Evolutionary conservation across 2,888 invertebrate species (phyloP).

Genomic region (Trissonchulus latispiculum): DNA sequence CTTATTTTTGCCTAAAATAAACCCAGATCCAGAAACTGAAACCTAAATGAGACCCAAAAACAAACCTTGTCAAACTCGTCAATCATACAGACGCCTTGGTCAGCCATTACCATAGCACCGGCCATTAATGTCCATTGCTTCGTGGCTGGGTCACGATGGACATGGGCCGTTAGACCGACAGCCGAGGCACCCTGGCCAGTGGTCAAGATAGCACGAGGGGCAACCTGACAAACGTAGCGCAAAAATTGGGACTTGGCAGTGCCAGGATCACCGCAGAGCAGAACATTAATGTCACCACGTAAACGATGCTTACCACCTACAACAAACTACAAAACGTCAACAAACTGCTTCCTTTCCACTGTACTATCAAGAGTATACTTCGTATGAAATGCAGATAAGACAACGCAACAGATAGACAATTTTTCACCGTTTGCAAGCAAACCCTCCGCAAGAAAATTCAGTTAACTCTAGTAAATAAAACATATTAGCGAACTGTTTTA

Average conservation of each 20-base stretch:
- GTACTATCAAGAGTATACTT: too few species aligned
- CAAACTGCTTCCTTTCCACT: too few species aligned
- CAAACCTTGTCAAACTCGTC: constrained; percentile 99
- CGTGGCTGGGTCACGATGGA: constrained; percentile 76
- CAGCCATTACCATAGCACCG: constrained; percentile 91
- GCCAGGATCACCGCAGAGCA: constrained; percentile 95
- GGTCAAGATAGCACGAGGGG: constrained; percentile 89
- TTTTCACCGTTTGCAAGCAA: too few species aligned
- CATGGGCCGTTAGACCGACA: constrained; percentile 96
- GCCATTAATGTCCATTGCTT: constrained; percentile 98
- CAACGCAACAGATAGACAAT: too few species aligned
- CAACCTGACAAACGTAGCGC: constrained; percentile 84
- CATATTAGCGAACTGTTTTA: too few species aligned
- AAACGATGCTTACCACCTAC: constrained; percentile 81
- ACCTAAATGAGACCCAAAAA: too few species aligned
- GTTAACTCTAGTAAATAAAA: too few species aligned
- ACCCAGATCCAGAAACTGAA: too few species aligned
- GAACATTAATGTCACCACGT: constrained; percentile 88
- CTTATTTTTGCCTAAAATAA: too few species aligned
- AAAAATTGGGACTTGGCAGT: constrained; percentile 98
- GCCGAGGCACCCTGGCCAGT: constrained; percentile 98
- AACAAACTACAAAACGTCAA: too few species aligned
- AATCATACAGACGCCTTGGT: constrained; percentile 93
- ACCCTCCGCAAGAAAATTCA: too few species aligned
- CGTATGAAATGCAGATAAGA: too few species aligned